Evolutionary conservation across 2,888 invertebrate genomes (phyloP), one percentile per base, ranked within the genome.

Genomic region (Saturnia pavonia): DNA sequence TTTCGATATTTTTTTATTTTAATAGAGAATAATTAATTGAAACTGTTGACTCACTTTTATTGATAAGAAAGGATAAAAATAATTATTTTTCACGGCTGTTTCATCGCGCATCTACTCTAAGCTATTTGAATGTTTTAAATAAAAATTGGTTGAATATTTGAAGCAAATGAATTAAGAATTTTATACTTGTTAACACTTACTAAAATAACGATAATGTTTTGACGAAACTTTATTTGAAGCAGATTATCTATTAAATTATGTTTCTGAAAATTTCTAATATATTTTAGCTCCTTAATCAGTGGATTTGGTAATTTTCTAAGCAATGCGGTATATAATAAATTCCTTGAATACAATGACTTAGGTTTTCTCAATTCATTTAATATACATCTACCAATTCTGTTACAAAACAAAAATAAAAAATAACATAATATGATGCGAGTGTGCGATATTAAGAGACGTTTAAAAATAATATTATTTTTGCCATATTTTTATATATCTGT

Each of bases 401-500:
- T 57, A 57, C 57, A 25, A 57, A 3, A 57, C n/a, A n/a, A 25
- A 57, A 57, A 25, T 11, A 9, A 57, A 57, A 25, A 27, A 27
- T 27, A 54, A 22, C 57, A 12, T 2, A 14, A 25, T 54, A 54
- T 6, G 57, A 57, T 22, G 25, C 9, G 25, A 25, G 57, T 72
- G 76, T 72, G 71, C 73, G 75, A 75, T 76, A 74, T 73, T 66
- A 72, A 69, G 70, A 71, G 75, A 75, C 71, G 77, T 75, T 77
- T 74, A 75, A 73, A 72, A 73, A 74, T 78, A 78, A 80, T 84
- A 80, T 70, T 78, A 80, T 69, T 78, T 88, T 87, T 87, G 91
- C 91, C 91, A 91, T 91, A 91, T 89, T 88, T 87, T 89, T 86
- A 76, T 88, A 85, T 83, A 85, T 82, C 82, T 84, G 78, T 85